Evolutionary conservation across 2,888 invertebrate species (phyloP).

Genomic region (Agrotis puta): DNA sequence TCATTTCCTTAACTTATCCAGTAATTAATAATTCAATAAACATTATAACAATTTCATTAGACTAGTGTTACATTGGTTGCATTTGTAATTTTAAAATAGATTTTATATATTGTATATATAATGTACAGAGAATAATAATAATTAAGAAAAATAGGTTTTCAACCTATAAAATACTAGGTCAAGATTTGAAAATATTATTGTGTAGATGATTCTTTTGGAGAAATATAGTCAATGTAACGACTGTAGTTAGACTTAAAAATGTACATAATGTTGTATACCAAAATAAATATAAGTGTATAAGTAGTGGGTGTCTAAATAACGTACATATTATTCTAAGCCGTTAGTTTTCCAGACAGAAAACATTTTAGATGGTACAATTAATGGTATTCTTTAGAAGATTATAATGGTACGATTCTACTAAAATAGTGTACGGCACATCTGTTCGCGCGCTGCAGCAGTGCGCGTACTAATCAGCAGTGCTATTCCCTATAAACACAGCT

Average conservation of each 20-base stretch:
- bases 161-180: constrained; percentile 33
- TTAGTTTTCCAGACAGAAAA: not conserved
- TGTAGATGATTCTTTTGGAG: constrained; percentile 42
- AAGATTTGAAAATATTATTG: constrained; percentile 35
- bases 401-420: too few relatives aligned
- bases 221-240: constrained; percentile 39
- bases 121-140: constrained; percentile 58
- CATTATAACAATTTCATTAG: not conserved
- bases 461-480: too few relatives aligned
- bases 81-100: constrained; percentile 49
- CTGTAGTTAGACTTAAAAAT: constrained; percentile 36
- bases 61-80: constrained; percentile 28
- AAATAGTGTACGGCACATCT: too few relatives aligned
- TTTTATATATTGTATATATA: constrained; percentile 58
- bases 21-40: not conserved
- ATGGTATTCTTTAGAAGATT: too few relatives aligned
- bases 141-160: constrained; percentile 24
- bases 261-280: constrained; percentile 48
- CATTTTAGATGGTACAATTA: too few relatives aligned
- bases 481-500: too few relatives aligned
- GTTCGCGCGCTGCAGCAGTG: too few relatives aligned
- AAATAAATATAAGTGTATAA: constrained; percentile 32
- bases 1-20: not conserved
- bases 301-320: constrained; percentile 52
- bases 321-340: constrained; percentile 23